phyloP scores from a whole-genome alignment of 2,888 invertebrate species.

The Cordilura impudica region DNA sequence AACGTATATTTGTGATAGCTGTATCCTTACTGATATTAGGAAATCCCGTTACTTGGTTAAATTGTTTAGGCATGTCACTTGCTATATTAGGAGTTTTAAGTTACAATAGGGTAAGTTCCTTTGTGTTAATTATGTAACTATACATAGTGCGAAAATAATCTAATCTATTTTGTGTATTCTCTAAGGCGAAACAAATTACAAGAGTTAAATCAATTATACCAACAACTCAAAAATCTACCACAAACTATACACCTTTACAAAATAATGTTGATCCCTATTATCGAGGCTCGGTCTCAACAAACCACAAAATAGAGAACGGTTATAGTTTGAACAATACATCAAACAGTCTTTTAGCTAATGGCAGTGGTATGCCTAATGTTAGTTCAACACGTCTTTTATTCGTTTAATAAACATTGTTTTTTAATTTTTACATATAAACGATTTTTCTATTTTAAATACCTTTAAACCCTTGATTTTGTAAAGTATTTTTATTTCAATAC shows the following conservation, averaged over 20 bases:
- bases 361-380: constrained; percentile 70
- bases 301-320: constrained; percentile 64
- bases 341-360: constrained; percentile 73
- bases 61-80: constrained; percentile 92
- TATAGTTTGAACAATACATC: constrained; percentile 64
- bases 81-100: constrained; percentile 93
- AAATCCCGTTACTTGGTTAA: constrained; percentile 93
- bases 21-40: constrained; percentile 91
- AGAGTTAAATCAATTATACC: constrained; percentile 81
- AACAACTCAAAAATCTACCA: constrained; percentile 76
- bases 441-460: constrained; percentile 25
- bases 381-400: constrained; percentile 74
- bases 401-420: constrained; percentile 68
- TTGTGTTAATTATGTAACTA: not conserved
- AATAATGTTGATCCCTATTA: constrained; percentile 70
- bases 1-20: constrained; percentile 93
- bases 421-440: constrained; percentile 5
- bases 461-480: not conserved
- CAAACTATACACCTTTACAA: constrained; percentile 74
- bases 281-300: constrained; percentile 66
- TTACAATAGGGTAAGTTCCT: constrained; percentile 87
- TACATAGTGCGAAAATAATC: too few species aligned
- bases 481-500: not conserved
- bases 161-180: constrained; percentile 43
- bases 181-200: constrained; percentile 86